phyloP scores from a whole-genome alignment of 1,140 invertebrate species.

The Bombus confusus region DNA sequence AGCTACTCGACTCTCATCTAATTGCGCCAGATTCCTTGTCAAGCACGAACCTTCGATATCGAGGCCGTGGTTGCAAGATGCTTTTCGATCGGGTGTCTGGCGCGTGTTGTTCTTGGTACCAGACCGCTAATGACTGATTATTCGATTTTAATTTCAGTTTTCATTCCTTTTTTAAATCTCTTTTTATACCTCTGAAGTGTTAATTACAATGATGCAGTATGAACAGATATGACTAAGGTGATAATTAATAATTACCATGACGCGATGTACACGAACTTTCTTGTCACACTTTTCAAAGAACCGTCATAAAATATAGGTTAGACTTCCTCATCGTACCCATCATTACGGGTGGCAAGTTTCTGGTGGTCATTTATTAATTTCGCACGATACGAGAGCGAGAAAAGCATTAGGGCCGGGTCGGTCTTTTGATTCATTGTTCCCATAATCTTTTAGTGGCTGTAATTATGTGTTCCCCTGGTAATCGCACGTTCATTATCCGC shows the following conservation, averaged over 20 bases:
- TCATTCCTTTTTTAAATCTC: not conserved
- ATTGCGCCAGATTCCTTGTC: conserved; percentile 74
- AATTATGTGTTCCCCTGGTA: conserved; percentile 33
- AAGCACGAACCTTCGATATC: conserved; percentile 70
- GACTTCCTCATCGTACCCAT: not conserved
- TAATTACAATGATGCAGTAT: not conserved
- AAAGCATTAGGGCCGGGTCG: conserved; percentile 4
- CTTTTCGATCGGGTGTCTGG: conserved; percentile 19
- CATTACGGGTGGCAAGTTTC: conserved; percentile 13
- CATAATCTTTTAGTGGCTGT: conserved; percentile 34
- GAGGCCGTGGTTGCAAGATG: conserved; percentile 40
- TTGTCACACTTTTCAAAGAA: not conserved
- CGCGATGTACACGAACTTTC: not conserved
- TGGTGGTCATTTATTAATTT: conserved; percentile 19
- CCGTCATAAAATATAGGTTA: not conserved
- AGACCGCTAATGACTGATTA: not conserved
- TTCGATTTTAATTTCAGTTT: not conserved
- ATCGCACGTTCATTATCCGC: conserved; percentile 27
- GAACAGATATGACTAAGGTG: not conserved
- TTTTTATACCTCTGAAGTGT: not conserved
- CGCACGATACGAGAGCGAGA: conserved; percentile 32
- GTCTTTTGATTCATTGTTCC: conserved; percentile 34
- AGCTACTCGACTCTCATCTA: conserved; percentile 66
- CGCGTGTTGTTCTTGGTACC: not conserved
- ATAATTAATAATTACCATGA: not conserved